Evolutionary conservation across 2,797 vertebrate genomes (phyloP).

Genomic region (Heliangelus exortis): DNA sequence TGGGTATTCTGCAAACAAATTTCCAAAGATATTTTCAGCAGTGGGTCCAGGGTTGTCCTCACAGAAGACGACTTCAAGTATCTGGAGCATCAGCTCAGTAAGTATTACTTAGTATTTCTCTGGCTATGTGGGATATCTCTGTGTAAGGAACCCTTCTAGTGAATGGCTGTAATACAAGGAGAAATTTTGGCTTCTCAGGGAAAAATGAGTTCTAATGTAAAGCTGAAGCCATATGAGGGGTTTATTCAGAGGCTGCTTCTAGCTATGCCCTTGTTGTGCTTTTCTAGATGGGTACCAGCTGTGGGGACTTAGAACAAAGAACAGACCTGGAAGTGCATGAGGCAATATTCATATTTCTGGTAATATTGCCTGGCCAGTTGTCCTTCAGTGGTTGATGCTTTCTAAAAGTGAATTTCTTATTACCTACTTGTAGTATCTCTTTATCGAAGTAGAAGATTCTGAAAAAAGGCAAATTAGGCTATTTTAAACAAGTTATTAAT

Average conservation of each 20-base stretch:
- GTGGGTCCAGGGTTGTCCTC: background rate
- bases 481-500: background rate
- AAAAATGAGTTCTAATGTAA: background rate
- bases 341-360: background rate
- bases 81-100: background rate
- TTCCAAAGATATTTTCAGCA: background rate
- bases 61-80: background rate
- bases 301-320: background rate
- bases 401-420: background rate
- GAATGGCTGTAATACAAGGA: background rate
- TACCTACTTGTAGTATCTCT: background rate
- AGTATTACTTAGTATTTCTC: background rate
- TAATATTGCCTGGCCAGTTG: background rate
- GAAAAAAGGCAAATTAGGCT: background rate
- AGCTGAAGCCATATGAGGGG: background rate
- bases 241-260: background rate
- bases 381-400: background rate
- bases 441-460: background rate
- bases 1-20: background rate
- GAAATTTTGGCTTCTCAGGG: background rate
- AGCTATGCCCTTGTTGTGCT: background rate
- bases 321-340: background rate
- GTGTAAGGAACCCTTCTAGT: background rate
- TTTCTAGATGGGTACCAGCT: background rate
- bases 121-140: background rate